Percentiles rank a stretch among this genome's conserved stretches.
phyloP scores from a whole-genome alignment of 2,113 vertebrate species.

The Ceyx margarethae region DNA sequence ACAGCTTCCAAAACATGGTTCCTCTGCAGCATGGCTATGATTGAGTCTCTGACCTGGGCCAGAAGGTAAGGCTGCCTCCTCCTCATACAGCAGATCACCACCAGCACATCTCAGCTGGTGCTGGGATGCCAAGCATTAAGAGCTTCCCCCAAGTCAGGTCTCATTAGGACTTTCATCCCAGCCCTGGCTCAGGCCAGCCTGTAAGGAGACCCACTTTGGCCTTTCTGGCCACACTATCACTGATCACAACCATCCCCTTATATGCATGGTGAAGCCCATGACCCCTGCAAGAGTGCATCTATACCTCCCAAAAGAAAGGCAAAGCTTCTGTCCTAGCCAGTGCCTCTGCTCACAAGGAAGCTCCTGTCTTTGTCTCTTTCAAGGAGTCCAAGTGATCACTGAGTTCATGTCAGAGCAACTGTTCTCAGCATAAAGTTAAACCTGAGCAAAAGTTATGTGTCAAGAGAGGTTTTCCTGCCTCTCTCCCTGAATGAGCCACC shows the following conservation, averaged over 20 bases:
- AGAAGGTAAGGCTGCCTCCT: neutral
- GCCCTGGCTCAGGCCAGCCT: neutral
- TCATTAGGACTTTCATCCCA: neutral
- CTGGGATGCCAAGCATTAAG: neutral
- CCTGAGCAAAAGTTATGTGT: neutral
- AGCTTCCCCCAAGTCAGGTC: neutral
- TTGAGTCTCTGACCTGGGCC: neutral
- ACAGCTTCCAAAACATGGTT: neutral
- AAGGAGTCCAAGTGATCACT: neutral
- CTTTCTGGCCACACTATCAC: neutral
- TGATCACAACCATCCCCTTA: neutral
- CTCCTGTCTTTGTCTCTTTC: neutral
- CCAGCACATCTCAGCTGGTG: neutral
- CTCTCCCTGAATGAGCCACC: neutral
- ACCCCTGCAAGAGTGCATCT: rapidly evolving
- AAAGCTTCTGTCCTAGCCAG: neutral
- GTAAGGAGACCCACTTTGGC: neutral
- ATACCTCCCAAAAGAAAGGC: neutral
- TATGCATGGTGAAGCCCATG: rapidly evolving
- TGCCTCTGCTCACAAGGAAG: neutral
- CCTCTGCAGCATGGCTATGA: neutral
- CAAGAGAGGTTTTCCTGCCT: neutral
- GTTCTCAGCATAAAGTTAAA: neutral
- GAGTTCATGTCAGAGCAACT: neutral
- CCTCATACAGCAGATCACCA: neutral